Conservation (phyloP, 1,140 invertebrate species). For the Chrysopa pallens region DNA sequence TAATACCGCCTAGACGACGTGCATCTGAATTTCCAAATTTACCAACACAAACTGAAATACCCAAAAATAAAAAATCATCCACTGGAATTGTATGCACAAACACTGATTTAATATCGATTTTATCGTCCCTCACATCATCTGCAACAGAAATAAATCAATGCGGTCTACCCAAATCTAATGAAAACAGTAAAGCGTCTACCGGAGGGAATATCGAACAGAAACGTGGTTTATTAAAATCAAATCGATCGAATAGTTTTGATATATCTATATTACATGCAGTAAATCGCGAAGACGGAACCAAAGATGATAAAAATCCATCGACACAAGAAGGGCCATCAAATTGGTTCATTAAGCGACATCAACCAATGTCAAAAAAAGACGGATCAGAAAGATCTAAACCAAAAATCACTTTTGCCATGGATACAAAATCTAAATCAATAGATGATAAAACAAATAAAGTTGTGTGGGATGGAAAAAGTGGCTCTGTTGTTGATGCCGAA, state of each 20-base stretch:
- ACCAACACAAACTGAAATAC: constrained; percentile 16
- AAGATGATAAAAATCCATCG: constrained; percentile 17
- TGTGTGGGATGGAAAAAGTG: constrained; percentile 50
- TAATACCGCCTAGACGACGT: constrained; percentile 30
- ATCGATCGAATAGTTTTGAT: constrained; percentile 64
- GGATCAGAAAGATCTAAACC: constrained; percentile 21
- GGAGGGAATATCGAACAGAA: constrained; percentile 20
- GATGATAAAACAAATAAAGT: constrained; percentile 25
- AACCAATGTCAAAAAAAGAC: constrained; percentile 37
- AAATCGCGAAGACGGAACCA: constrained; percentile 21
- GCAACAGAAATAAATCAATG: constrained; percentile 52
- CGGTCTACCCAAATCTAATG: constrained; percentile 11
- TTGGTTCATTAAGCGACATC: constrained; percentile 56
- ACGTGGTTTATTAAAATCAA: constrained; percentile 34
- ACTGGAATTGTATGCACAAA: constrained; percentile 57
- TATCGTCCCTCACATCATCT: constrained; percentile 60
- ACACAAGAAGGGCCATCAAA: constrained; percentile 26
- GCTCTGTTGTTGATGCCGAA: constrained; percentile 56
- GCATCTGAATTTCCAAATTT: constrained; percentile 44
- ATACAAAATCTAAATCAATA: constrained; percentile 14
- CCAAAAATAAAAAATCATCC: constrained; percentile 20
- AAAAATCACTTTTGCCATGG: constrained; percentile 15
- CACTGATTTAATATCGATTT: constrained; percentile 57
- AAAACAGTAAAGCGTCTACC: constrained; percentile 10
- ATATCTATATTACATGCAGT: constrained; percentile 44